Base-by-base conservation (phyloP, 2,797 vertebrate genomes). In the Ctenopoma multispine region DNA sequence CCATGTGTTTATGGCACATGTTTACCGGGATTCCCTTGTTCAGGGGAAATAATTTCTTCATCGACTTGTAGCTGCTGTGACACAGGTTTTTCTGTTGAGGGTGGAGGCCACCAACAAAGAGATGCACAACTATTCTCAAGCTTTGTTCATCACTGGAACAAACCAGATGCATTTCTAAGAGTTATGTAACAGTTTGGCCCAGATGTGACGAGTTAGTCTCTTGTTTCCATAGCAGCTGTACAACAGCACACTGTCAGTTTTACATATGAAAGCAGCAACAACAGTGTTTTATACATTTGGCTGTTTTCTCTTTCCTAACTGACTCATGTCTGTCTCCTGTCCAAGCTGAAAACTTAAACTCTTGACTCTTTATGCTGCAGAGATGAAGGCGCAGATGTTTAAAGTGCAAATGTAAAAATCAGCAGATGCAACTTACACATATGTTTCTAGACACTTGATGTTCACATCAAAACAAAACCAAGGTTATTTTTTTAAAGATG, bases 261-360 rank as follows among this genome's bases (percentile, higher is more conserved):
- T 11, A 54, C 24, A 46, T 5, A 36, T n/a, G 5, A 12, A 36
- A 9, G 56, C 38, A 68, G 13, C 34, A 50, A 24, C 46, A 58
- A 15, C 1, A 31, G 38, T 43, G 57, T 51, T 69, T 51, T 53
- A 10, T 51, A 5, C 36, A 48, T 50, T 34, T 60, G 55, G 53
- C 53, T 18, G 20, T 47, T 24, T 18, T 15, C 21, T 58, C 18
- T 60, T 60, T 51, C 38, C 27, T 13, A 5, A 34, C 47, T 61
- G 68, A 70, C 59, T 70, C 59, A 55, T 18, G n/a, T n/a, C n/a
- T n/a, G n/a, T n/a, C n/a, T n/a, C 13, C 17, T 13, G n/a, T 40
- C 44, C 64, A 27, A n/a, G 17, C 18, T 18, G n/a, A n/a, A 44
- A n/a, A 23, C 4, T 11, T 47, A 10, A 47, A 12, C 46, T 12